Base-by-base conservation (phyloP, 2,888 invertebrate genomes). In the Drosophila mimica region DNA sequence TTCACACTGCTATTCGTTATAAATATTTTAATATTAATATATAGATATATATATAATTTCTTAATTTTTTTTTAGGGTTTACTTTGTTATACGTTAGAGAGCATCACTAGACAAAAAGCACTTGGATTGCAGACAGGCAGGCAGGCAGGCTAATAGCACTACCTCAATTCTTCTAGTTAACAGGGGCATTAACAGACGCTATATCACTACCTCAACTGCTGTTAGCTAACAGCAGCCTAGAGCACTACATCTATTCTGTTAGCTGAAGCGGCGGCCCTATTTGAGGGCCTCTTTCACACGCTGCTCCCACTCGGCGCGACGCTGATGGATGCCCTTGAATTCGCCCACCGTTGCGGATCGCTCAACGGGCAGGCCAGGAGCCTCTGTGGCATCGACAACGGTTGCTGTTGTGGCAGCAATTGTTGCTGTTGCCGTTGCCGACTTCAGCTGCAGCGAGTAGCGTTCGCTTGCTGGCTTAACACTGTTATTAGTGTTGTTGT, bases 251-350 rank as follows among this genome's bases (percentile, higher is more conserved):
- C 11, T 2, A 15, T 13, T 28, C 20, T 38, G 56, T 59, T 30
- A 58, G 46, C 36, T 66, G 57, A 25, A 72, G 49, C 57, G 67
- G 2, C 43, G 17, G 13, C 9, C 15, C 17, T 17, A 93, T 63
- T 93, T 93, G 43, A 92, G 89, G 66, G 93, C 96, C 93, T 96
- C 95, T 93, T 96, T 96, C 43, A 96, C 96, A 81, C 96, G 94
- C 83, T 96, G 94, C 92, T 96, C 96, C 96, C 96, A 96, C 90
- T 96, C 96, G 8, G 96, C 96, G 67, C 95, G 94, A 89, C 96
- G 94, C 89, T 96, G 96, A 91, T 96, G 94, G 77, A 96, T 96
- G 71, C 96, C 95, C 90, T 96, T 96, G 86, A 96, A 95, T 66
- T 93, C 93, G 51, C 90, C 88, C 66, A 92, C 88, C 8, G 92